Percentiles rank a stretch among this genome's conserved stretches.
Evolutionary conservation across 1,140 invertebrate species (phyloP).

Genomic region (Drosophila watanabei): DNA sequence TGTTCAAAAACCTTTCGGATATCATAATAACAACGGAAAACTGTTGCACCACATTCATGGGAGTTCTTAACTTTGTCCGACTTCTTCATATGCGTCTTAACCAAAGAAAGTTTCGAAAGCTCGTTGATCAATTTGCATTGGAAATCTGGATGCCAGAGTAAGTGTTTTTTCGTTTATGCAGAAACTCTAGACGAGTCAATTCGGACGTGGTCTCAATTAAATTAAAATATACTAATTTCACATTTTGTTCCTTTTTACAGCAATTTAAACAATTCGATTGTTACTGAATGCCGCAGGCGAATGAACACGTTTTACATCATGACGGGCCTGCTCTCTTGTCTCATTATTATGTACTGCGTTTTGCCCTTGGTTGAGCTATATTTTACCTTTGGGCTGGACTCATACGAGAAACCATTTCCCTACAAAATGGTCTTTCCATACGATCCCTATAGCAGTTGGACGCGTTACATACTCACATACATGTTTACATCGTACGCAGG

Average conservation of each 20-base stretch:
- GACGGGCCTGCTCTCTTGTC: constrained; percentile 63
- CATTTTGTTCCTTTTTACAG: constrained; percentile 12
- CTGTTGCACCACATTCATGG: constrained; percentile 84
- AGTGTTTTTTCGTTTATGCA: constrained; percentile 17
- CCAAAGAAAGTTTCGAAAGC: constrained; percentile 54
- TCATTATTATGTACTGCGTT: constrained; percentile 81
- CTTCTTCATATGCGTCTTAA: constrained; percentile 72
- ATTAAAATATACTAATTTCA: not conserved
- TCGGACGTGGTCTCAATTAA: not conserved
- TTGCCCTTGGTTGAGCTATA: constrained; percentile 74
- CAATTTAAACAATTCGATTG: constrained; percentile 32
- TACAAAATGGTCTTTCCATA: constrained; percentile 83
- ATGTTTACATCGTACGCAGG: constrained; percentile 79
- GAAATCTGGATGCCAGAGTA: constrained; percentile 81
- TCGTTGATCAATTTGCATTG: constrained; percentile 65
- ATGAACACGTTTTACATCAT: constrained; percentile 75
- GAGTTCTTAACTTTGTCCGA: constrained; percentile 73
- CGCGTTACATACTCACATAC: constrained; percentile 69
- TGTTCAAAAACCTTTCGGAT: constrained; percentile 66
- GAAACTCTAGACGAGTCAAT: not conserved
- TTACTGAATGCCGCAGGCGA: constrained; percentile 48
- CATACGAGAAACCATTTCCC: constrained; percentile 73
- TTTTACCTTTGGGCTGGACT: constrained; percentile 29
- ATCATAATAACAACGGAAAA: constrained; percentile 82
- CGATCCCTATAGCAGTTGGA: constrained; percentile 63